Percentiles rank a stretch among this genome's conserved stretches.
Evolutionary conservation across 2,113 vertebrate genomes (phyloP).

Genomic region (Forbesichthys agassizii): DNA sequence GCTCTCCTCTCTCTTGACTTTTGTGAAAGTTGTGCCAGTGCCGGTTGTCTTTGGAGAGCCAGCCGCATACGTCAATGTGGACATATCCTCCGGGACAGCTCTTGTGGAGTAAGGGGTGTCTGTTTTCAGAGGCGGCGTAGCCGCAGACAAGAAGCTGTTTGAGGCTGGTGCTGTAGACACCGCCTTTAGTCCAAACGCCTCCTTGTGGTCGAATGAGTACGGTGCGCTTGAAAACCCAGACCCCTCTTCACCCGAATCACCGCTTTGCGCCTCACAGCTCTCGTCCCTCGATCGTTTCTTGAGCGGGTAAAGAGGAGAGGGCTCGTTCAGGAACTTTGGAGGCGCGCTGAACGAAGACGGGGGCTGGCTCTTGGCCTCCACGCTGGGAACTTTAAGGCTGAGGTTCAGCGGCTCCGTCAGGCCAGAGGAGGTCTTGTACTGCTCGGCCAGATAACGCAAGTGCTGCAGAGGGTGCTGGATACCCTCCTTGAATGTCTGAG

Average conservation of each 20-base stretch:
- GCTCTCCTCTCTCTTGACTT: slow-evolving; percentile 4
- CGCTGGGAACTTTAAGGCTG: slow-evolving; percentile 47
- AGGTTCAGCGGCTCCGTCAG: slow-evolving; percentile 74
- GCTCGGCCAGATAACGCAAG: slow-evolving; percentile 67
- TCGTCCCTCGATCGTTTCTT: slow-evolving; percentile 26
- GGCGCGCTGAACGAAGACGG: slow-evolving; percentile 68
- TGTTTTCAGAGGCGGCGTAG: background rate
- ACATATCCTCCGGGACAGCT: background rate
- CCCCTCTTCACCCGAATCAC: background rate
- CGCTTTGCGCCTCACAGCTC: slow-evolving; percentile 27
- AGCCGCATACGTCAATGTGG: background rate
- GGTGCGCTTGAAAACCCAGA: background rate
- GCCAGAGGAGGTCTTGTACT: slow-evolving; percentile 65
- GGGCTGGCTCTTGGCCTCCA: slow-evolving; percentile 20
- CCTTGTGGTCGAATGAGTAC: background rate
- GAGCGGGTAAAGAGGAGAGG: slow-evolving; percentile 63
- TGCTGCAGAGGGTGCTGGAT: slow-evolving; percentile 52
- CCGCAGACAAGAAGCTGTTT: slow-evolving; percentile 17
- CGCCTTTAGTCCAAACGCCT: slow-evolving; percentile 25
- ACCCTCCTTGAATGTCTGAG: slow-evolving; percentile 7
- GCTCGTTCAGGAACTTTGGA: slow-evolving; percentile 74
- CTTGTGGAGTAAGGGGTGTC: background rate
- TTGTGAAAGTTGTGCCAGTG: slow-evolving; percentile 1
- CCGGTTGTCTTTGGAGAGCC: slow-evolving; percentile 17
- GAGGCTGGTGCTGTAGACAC: slow-evolving; percentile 1